A percentile compares a stretch with the other conserved stretches of the same genome.
phyloP scores from a whole-genome alignment of 2,888 invertebrate species.

The Scaptomyza flava region DNA sequence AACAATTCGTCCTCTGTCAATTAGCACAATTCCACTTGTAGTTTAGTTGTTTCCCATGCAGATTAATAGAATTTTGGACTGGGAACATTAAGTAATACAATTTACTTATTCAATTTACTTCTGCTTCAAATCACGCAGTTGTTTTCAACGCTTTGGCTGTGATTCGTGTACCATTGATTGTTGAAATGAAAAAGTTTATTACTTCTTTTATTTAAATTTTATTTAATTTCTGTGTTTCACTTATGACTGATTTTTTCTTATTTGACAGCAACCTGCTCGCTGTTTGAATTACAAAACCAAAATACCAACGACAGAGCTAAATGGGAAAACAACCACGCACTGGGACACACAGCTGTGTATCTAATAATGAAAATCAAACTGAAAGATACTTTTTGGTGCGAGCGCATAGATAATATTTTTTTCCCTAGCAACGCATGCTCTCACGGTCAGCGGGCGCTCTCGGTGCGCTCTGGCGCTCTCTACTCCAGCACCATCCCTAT shows the following conservation, averaged over 20 bases:
- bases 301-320: constrained; percentile 32
- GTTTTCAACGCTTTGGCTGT: not conserved
- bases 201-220: not conserved
- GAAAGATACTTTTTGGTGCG: constrained; percentile 53
- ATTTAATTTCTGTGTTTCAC: constrained; percentile 4
- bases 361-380: constrained; percentile 70
- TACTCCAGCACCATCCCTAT: not conserved
- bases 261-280: constrained; percentile 72
- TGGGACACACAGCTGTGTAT: constrained; percentile 70
- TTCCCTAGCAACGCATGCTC: constrained; percentile 67
- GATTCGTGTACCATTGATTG: not conserved
- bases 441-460: constrained; percentile 20
- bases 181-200: not conserved
- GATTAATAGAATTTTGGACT: constrained; percentile 12
- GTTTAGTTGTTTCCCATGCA: constrained; percentile 65
- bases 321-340: constrained; percentile 44
- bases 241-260: constrained; percentile 18
- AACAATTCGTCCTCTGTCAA: constrained; percentile 30
- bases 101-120: not conserved
- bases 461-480: constrained; percentile 9
- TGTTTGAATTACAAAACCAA: constrained; percentile 35
- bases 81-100: not conserved
- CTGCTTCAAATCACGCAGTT: constrained; percentile 20
- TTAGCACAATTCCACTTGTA: constrained; percentile 28
- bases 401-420: constrained; percentile 49